Percentiles rank a stretch among this genome's conserved stretches.
These are phyloP conservation scores for Agriopis leucophaearia DNA, from an alignment of 2,888 invertebrate genomes.

Conservation along the genomic window DNA sequence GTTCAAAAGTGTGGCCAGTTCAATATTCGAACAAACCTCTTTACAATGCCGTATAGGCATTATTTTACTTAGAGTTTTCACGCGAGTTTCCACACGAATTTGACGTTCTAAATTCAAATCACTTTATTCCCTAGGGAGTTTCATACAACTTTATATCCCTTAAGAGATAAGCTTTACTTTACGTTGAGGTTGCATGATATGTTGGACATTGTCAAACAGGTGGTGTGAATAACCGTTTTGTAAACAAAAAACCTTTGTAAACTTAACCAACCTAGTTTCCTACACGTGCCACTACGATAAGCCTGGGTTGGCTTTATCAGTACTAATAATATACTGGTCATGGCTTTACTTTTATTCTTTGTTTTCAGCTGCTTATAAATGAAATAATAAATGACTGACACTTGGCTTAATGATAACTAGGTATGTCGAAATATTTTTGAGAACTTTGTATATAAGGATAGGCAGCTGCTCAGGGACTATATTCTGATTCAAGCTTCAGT, in stretches of 20 bases:
- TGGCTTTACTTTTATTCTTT: not conserved
- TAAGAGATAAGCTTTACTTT: no score
- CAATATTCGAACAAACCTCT: no score
- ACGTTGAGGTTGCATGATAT: no score
- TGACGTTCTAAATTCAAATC: no score
- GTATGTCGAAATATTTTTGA: constrained; percentile 1
- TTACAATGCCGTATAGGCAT: no score
- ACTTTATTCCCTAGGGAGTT: no score
- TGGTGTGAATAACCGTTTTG: no score
- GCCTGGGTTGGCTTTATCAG: not conserved
- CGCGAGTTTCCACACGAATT: no score
- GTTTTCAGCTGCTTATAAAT: not conserved
- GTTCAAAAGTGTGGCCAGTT: no score
- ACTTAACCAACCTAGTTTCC: not conserved
- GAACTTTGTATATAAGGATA: constrained; percentile 1
- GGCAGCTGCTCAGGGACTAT: not conserved
- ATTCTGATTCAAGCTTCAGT: constrained; percentile 7
- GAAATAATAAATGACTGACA: not conserved
- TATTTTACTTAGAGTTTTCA: no score
- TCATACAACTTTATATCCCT: no score
- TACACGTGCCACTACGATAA: not conserved
- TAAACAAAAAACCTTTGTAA: not conserved
- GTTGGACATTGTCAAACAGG: no score
- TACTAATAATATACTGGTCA: not conserved
- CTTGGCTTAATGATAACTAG: not conserved